Percentiles rank a stretch among this genome's conserved stretches.
Conservation (phyloP, 37 sponge, comb jelly and placozoan species). For the Beroe forskalii region DNA sequence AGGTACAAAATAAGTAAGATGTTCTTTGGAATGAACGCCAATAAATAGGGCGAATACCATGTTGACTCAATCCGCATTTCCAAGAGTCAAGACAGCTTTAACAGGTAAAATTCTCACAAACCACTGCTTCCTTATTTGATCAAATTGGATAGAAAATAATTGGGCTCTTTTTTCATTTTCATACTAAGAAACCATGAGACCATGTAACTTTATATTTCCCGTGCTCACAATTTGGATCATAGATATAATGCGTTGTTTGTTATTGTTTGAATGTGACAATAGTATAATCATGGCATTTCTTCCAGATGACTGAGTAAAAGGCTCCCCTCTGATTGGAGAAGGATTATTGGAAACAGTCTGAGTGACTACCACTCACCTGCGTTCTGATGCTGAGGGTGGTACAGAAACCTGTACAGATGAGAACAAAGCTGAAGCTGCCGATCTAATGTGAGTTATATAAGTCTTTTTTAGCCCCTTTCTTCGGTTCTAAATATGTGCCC, state of each 20-base stretch:
- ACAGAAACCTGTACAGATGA: not conserved
- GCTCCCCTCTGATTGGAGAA: not conserved
- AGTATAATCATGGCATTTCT: too few relatives aligned
- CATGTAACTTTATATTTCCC: not conserved
- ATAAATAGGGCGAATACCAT: not conserved
- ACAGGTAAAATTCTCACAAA: too few relatives aligned
- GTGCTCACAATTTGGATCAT: too few relatives aligned
- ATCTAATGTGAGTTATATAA: too few relatives aligned
- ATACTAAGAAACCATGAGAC: not conserved
- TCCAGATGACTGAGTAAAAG: not conserved
- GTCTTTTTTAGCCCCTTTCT: too few relatives aligned
- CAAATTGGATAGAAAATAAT: too few relatives aligned
- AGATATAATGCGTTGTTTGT: too few relatives aligned
- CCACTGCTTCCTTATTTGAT: too few relatives aligned
- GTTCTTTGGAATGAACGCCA: not conserved
- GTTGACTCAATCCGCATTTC: not conserved
- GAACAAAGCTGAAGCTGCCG: too few relatives aligned
- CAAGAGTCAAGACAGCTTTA: not conserved
- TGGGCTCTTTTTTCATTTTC: not conserved
- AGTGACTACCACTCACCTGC: not conserved
- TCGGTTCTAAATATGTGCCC: too few relatives aligned
- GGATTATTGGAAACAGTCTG: conserved; percentile 6
- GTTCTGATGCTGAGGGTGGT: not conserved
- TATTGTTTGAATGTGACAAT: too few relatives aligned
- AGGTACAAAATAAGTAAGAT: not conserved